A percentile compares a stretch with the other conserved stretches of the same genome.
Conservation (phyloP, 1,140 invertebrate species). For the Parasteatoda tepidariorum region DNA sequence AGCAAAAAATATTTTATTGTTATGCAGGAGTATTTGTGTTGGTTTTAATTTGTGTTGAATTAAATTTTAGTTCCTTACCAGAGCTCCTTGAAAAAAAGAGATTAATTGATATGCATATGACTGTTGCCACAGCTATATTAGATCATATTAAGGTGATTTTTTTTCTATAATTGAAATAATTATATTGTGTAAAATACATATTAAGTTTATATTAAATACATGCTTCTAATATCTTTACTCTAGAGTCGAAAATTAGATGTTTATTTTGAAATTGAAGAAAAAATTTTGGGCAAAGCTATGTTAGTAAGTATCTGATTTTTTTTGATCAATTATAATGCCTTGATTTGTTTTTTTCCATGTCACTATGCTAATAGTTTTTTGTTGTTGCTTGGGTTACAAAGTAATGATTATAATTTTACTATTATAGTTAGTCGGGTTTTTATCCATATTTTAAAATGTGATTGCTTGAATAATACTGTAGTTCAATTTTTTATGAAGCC, state of each 20-base stretch:
- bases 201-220: background rate
- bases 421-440: too few relatives aligned
- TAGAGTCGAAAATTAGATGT: constrained; percentile 90
- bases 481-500: too few relatives aligned
- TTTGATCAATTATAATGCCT: constrained; percentile 6
- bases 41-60: too few relatives aligned
- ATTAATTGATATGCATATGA: constrained; percentile 98
- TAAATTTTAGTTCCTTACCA: constrained; percentile 79
- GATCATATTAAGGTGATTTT: constrained; percentile 81
- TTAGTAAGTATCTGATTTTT: constrained; percentile 65
- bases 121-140: constrained; percentile 92
- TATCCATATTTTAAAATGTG: too few relatives aligned
- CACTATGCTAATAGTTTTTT: constrained; percentile 64
- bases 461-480: too few relatives aligned
- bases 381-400: too few relatives aligned
- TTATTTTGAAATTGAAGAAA: constrained; percentile 98
- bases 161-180: background rate
- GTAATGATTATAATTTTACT: too few relatives aligned
- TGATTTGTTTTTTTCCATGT: constrained; percentile 44
- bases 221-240: background rate
- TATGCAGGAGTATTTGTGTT: too few relatives aligned
- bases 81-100: constrained; percentile 97
- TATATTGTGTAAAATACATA: background rate
- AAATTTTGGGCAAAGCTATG: constrained; percentile 81
- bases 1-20: too few relatives aligned